Evolutionary conservation across 2,888 invertebrate genomes (phyloP).

Genomic region (Amphipoea lucens): DNA sequence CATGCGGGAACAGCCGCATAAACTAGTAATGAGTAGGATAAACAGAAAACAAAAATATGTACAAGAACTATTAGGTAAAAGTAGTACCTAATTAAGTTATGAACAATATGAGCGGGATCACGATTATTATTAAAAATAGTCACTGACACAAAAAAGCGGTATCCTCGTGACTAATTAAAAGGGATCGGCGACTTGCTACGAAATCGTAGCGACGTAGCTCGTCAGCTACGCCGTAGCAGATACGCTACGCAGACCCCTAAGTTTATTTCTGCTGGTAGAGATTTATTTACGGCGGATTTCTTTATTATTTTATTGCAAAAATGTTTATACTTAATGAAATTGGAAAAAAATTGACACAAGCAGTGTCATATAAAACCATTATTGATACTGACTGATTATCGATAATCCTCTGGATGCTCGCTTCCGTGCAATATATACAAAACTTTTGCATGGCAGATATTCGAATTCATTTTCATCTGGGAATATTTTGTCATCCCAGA

Average conservation of each 20-base stretch:
- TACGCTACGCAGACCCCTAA: slow-evolving; percentile 20
- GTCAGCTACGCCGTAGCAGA: slow-evolving; percentile 37
- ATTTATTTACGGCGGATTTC: background rate
- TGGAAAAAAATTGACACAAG: background rate
- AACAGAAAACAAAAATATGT: background rate
- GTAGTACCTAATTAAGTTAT: too few relatives aligned
- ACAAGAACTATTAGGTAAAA: background rate
- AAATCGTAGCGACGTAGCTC: slow-evolving; percentile 36
- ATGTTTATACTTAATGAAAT: background rate
- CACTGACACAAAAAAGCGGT: background rate
- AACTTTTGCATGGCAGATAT: background rate
- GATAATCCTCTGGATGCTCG: background rate
- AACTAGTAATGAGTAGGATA: background rate
- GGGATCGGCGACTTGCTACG: slow-evolving; percentile 16
- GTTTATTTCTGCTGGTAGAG: background rate
- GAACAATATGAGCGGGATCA: background rate
- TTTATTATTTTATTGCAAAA: background rate
- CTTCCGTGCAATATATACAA: background rate
- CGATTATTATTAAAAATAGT: slow-evolving; percentile 5
- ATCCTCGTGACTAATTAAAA: background rate
- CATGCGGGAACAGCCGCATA: background rate
- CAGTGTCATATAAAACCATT: background rate
- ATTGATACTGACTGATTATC: background rate
- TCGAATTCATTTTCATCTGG: slow-evolving; percentile 23
- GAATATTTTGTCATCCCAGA: background rate